These are phyloP conservation scores for Hyposoter didymator DNA, from an alignment of 2,888 invertebrate species.

Conservation along the genomic window DNA sequence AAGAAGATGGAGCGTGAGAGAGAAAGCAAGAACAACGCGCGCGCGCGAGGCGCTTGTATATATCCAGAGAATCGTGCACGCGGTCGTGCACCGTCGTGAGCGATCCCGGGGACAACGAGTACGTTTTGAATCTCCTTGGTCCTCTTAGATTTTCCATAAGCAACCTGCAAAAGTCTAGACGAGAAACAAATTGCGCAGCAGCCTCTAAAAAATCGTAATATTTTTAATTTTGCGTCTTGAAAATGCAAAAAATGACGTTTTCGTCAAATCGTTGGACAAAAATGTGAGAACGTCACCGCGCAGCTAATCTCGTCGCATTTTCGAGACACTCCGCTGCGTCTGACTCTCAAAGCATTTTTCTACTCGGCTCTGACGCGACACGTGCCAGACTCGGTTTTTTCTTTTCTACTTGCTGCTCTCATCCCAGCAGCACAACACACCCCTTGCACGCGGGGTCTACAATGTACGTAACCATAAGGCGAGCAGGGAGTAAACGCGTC, in stretches of 20 bases:
- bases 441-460: slow-evolving; percentile 23
- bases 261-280: slow-evolving; percentile 25
- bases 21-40: slow-evolving; percentile 1
- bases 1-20: neutral
- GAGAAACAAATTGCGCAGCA: neutral
- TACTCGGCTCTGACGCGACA: slow-evolving; percentile 53
- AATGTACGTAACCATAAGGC: slow-evolving; percentile 19
- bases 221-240: neutral
- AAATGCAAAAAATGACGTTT: too few relatives aligned
- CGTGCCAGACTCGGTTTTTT: slow-evolving; percentile 47
- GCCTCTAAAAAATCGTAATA: neutral
- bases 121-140: slow-evolving; percentile 30
- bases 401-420: slow-evolving; percentile 26
- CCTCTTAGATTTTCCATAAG: slow-evolving; percentile 26
- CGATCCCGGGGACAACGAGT: slow-evolving; percentile 33
- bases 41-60: slow-evolving; percentile 26
- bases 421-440: slow-evolving; percentile 29
- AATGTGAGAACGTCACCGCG: slow-evolving; percentile 29
- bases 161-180: neutral
- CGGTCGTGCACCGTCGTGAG: slow-evolving; percentile 55
- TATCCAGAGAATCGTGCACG: slow-evolving; percentile 12
- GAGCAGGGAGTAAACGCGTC: slow-evolving; percentile 53
- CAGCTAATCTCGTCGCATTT: slow-evolving; percentile 48
- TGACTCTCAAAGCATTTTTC: slow-evolving; percentile 60
- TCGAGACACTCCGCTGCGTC: slow-evolving; percentile 33